Conservation (phyloP, 2,888 invertebrate genomes). For the Dicranocentrus wangi region DNA sequence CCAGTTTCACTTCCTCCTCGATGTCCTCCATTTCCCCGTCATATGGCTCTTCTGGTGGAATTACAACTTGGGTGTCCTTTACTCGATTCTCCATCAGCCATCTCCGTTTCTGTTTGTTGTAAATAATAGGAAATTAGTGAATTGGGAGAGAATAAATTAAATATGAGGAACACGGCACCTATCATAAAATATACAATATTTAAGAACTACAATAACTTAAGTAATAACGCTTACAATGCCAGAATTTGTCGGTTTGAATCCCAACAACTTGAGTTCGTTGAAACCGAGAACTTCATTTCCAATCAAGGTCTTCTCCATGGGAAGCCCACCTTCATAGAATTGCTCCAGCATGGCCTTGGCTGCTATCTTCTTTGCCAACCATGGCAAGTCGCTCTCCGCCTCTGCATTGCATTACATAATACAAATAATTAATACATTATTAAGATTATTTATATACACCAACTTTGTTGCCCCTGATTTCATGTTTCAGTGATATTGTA, state of each 20-base stretch:
- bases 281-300: conserved; percentile 24
- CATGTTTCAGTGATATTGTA: background rate
- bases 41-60: conserved; percentile 13
- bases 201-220: background rate
- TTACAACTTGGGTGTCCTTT: conserved; percentile 32
- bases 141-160: background rate
- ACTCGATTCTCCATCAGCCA: conserved; percentile 38
- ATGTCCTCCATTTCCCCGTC: conserved; percentile 33
- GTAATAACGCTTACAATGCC: conserved; percentile 2
- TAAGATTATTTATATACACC: background rate
- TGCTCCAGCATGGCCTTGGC: conserved; percentile 24
- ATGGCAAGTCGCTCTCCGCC: conserved; percentile 31
- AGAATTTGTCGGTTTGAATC: conserved; percentile 34
- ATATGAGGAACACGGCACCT: background rate
- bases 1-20: conserved; percentile 22
- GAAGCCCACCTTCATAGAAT: conserved; percentile 15
- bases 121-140: no score
- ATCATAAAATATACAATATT: background rate
- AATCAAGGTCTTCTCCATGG: background rate
- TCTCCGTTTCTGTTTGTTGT: conserved; percentile 44
- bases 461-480: background rate
- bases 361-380: conserved; percentile 40
- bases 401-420: conserved; percentile 2
- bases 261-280: conserved; percentile 23
- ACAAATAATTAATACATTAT: no score